Conservation (phyloP, 2,797 vertebrate species). For the Myotis findleyi region DNA sequence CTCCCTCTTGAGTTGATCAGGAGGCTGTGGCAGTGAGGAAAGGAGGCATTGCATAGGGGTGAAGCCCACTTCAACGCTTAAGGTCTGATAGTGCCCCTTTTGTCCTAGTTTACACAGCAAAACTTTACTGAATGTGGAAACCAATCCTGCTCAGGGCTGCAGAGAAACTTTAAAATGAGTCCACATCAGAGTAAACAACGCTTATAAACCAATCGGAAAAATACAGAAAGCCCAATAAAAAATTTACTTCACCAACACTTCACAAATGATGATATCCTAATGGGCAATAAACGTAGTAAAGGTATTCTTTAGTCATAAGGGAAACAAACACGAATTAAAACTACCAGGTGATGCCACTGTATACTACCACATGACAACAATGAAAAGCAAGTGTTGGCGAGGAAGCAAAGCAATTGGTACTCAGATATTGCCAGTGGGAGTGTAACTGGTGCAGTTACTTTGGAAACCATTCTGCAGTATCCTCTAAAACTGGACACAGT, state of each 20-base stretch:
- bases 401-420: neutral
- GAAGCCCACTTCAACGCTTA: neutral
- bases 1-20: neutral
- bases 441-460: neutral
- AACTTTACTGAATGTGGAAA: conserved; percentile 4
- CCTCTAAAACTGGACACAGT: neutral
- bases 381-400: neutral
- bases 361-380: neutral
- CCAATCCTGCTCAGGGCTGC: neutral
- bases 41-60: too few relatives aligned
- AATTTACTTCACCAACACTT: neutral
- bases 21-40: neutral
- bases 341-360: neutral
- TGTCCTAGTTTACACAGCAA: neutral
- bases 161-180: neutral
- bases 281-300: neutral
- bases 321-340: neutral
- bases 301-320: neutral
- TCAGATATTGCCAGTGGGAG: neutral
- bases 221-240: neutral
- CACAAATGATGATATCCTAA: neutral
- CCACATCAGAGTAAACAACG: neutral
- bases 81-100: neutral
- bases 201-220: neutral
- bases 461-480: neutral